These are phyloP conservation scores for Drosophila borealis DNA, from an alignment of 2,888 invertebrate genomes.

Conservation along the genomic window DNA sequence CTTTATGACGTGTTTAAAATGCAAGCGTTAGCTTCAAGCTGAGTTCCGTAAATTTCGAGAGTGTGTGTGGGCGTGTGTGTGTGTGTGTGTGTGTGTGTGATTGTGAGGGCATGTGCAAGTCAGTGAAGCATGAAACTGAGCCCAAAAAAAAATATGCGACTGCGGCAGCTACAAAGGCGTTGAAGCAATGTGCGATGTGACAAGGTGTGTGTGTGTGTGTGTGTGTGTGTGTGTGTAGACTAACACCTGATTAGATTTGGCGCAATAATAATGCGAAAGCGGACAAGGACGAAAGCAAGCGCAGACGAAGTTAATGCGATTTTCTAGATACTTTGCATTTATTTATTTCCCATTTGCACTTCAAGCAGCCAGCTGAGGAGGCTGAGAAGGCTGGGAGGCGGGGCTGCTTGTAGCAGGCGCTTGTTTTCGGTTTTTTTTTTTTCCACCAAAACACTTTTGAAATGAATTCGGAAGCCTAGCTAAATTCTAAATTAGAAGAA, in stretches of 20 bases:
- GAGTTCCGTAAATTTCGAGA: slow-evolving; percentile 33
- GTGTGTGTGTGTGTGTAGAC: slow-evolving; percentile 9
- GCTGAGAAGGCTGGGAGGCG: not conserved
- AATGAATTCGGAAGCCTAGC: slow-evolving; percentile 13
- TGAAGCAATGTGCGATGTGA: slow-evolving; percentile 11
- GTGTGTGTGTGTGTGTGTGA: not conserved
- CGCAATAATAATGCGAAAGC: slow-evolving; percentile 26
- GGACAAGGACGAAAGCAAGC: slow-evolving; percentile 19
- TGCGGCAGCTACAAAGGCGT: slow-evolving; percentile 34
- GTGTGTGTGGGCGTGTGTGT: not conserved
- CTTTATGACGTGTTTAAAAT: slow-evolving; percentile 64
- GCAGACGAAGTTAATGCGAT: slow-evolving; percentile 25
- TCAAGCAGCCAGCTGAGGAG: not conserved
- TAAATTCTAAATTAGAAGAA: slow-evolving; percentile 14
- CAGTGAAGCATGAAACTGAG: slow-evolving; percentile 40
- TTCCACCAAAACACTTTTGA: not conserved
- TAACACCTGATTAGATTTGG: slow-evolving; percentile 51
- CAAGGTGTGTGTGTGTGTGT: slow-evolving; percentile 1
- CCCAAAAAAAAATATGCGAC: slow-evolving; percentile 20
- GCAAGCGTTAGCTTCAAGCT: slow-evolving; percentile 17
- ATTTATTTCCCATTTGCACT: slow-evolving; percentile 25
- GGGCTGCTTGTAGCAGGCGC: slow-evolving; percentile 15
- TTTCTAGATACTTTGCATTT: slow-evolving; percentile 30
- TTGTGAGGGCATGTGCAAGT: not conserved
- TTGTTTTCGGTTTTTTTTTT: not conserved